phyloP scores from a whole-genome alignment of 2,888 invertebrate species.

The Gisinianus flammeolus region DNA sequence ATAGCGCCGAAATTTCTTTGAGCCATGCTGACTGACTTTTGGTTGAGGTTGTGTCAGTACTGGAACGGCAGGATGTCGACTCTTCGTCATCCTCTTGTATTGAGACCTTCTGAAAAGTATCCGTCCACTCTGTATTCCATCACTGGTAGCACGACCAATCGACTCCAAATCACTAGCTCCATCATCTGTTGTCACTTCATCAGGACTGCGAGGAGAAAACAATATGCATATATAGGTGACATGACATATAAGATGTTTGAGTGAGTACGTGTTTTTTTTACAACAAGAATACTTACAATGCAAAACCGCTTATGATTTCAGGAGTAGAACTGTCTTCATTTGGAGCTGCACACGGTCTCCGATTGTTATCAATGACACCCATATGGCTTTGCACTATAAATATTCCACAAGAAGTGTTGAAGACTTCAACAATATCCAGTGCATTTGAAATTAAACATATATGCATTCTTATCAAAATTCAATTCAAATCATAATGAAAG shows the following conservation, averaged over 20 bases:
- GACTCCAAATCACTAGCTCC: constrained; percentile 33
- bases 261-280: not conserved
- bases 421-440: no score
- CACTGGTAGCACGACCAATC: not conserved
- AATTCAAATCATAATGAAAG: no score
- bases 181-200: constrained; percentile 34
- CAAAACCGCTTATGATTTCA: not conserved
- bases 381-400: not conserved
- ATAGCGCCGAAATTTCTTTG: constrained; percentile 46
- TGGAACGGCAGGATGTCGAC: constrained; percentile 47
- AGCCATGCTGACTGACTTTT: constrained; percentile 26
- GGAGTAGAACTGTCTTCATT: not conserved
- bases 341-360: not conserved
- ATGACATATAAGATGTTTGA: not conserved
- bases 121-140: constrained; percentile 6
- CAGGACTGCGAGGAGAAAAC: not conserved
- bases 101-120: not conserved
- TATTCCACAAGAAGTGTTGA: not conserved
- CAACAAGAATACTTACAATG: not conserved
- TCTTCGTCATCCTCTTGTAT: constrained; percentile 14
- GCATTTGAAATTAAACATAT: no score
- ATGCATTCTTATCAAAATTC: no score
- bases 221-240: not conserved
- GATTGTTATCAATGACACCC: not conserved
- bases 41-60: constrained; percentile 38